Evolutionary conservation across 1,140 invertebrate species (phyloP).

Genomic region (Monochamus saltuarius): DNA sequence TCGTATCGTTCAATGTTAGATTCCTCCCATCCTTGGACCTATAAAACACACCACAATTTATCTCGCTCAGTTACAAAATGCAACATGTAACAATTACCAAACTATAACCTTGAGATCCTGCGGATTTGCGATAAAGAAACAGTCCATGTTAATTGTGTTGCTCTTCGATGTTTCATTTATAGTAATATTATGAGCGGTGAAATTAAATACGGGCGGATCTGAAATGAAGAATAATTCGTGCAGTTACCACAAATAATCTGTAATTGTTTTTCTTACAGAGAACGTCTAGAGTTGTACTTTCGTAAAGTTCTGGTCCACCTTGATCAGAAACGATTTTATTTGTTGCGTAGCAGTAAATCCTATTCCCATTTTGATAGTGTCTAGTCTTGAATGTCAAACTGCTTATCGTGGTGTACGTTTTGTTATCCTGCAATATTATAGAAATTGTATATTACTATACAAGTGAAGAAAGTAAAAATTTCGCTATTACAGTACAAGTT

Average conservation of each 20-base stretch:
- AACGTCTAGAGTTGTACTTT: slow-evolving; percentile 70
- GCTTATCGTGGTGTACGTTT: slow-evolving; percentile 76
- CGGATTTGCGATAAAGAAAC: slow-evolving; percentile 81
- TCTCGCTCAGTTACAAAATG: background rate
- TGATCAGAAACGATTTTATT: slow-evolving; percentile 76
- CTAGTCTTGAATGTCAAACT: slow-evolving; percentile 75
- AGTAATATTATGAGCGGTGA: slow-evolving; percentile 71
- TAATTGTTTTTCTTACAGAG: slow-evolving; percentile 69
- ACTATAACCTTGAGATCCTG: slow-evolving; percentile 69
- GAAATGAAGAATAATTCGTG: slow-evolving; percentile 34
- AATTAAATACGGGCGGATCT: slow-evolving; percentile 81
- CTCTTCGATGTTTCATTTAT: slow-evolving; percentile 68
- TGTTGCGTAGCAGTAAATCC: slow-evolving; percentile 76
- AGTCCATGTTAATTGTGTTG: slow-evolving; percentile 66
- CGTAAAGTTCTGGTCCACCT: slow-evolving; percentile 69
- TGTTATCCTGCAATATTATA: slow-evolving; percentile 65
- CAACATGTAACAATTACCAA: slow-evolving; percentile 63
- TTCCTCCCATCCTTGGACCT: slow-evolving; percentile 75
- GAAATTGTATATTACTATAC: background rate
- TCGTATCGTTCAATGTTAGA: slow-evolving; percentile 60
- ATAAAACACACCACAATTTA: slow-evolving; percentile 24
- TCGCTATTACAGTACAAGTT: too few relatives aligned
- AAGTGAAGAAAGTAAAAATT: too few relatives aligned
- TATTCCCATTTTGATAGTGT: slow-evolving; percentile 76
- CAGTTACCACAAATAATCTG: background rate